Conservation (phyloP, 2,797 vertebrate genomes). For the Micromesistius poutassou region DNA sequence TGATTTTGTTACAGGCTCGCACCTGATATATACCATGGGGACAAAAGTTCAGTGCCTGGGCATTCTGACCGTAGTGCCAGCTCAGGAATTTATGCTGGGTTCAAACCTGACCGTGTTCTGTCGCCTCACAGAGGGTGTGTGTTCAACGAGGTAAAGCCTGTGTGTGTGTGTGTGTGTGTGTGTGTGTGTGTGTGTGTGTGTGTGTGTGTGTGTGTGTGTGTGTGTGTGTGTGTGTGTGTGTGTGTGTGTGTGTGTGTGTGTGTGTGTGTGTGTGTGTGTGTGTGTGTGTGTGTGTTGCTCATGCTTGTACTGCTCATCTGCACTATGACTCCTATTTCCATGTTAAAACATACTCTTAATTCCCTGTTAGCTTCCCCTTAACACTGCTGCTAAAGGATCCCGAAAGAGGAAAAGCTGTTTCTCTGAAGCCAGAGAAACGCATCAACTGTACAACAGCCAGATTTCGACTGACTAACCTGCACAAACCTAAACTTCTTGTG, state of each 20-base stretch:
- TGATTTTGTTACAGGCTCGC: slow-evolving; percentile 27
- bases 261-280: background rate
- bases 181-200: slow-evolving; percentile 2
- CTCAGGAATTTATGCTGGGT: slow-evolving; percentile 53
- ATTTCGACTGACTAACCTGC: slow-evolving; percentile 63
- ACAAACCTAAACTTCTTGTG: slow-evolving; percentile 24
- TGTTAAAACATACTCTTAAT: background rate
- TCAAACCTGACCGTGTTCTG: slow-evolving; percentile 69
- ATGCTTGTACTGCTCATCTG: too few relatives aligned
- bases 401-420: too few relatives aligned
- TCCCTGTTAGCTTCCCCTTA: slow-evolving; percentile 34
- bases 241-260: background rate
- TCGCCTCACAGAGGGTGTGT: slow-evolving; percentile 17
- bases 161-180: background rate
- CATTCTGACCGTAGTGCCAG: slow-evolving; percentile 54
- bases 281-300: too few relatives aligned
- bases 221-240: background rate
- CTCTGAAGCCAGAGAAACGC: slow-evolving; percentile 11
- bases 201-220: background rate
- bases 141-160: background rate
- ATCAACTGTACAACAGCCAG: slow-evolving; percentile 59
- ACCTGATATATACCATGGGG: slow-evolving; percentile 13
- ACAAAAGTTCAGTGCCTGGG: slow-evolving; percentile 25
- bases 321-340: too few relatives aligned
- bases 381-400: slow-evolving; percentile 65